Evolutionary conservation across 1,140 invertebrate species (phyloP).

Genomic region (Drosophila albomicans): DNA sequence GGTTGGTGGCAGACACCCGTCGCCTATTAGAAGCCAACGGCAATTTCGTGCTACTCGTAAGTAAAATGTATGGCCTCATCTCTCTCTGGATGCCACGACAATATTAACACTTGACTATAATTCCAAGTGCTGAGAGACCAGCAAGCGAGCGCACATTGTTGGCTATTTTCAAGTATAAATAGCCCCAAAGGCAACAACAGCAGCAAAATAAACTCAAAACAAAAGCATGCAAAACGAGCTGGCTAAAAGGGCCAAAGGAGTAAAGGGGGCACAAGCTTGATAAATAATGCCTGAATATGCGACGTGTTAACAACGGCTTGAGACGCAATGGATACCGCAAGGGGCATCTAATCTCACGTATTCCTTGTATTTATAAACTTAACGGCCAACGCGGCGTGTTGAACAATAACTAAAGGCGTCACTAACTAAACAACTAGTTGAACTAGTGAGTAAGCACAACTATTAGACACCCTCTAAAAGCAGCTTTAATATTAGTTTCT

Average conservation of each 20-base stretch:
- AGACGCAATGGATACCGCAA: conserved; percentile 34
- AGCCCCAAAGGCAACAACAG: conserved; percentile 43
- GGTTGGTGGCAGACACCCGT: conserved; percentile 43
- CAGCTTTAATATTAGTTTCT: neutral
- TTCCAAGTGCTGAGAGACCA: conserved; percentile 37
- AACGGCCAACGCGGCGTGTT: conserved; percentile 32
- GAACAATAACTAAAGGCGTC: conserved; percentile 31
- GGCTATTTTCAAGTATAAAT: conserved; percentile 67
- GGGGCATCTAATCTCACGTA: conserved; percentile 36
- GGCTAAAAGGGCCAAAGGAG: neutral
- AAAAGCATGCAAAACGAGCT: conserved; percentile 56
- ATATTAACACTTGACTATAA: conserved; percentile 73
- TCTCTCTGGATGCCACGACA: conserved; percentile 63
- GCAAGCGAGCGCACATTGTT: conserved; percentile 12
- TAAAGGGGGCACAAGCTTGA: conserved; percentile 22
- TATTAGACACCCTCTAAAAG: conserved; percentile 15
- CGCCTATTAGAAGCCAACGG: conserved; percentile 49
- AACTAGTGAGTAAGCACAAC: neutral
- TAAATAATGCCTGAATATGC: conserved; percentile 73
- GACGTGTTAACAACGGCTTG: conserved; percentile 75
- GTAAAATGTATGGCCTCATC: conserved; percentile 66
- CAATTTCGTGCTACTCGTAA: conserved; percentile 50
- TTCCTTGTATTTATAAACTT: conserved; percentile 51
- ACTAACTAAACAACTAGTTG: conserved; percentile 12
- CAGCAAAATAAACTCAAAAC: conserved; percentile 51